Evolutionary conservation across 2,888 invertebrate species (phyloP), one percentile per base, ranked within the genome.

Genomic region (Augiades crinisus): DNA sequence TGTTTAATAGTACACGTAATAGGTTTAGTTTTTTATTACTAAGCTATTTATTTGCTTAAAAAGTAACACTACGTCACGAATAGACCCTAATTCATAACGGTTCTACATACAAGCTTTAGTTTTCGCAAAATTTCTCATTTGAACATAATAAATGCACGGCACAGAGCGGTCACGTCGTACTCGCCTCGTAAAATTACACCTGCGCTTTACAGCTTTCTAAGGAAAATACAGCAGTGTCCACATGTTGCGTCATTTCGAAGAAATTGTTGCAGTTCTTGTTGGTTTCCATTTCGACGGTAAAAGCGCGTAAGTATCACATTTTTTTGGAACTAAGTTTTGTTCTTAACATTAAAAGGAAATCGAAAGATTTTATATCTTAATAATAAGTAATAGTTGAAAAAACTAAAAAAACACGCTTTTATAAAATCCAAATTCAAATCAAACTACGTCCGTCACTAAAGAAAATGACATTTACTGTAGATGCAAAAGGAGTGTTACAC

Each of bases 161-260:
- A 44, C 45, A 53, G 33, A 46, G 50, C 55, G 46, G 57, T 43
- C 57, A 61, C 57, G 60, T 57, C 52, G 52, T 56, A 43, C 19
- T 27, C 37, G 34, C 44, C 57, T 70, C 59, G 56, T 68, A 67
- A 71, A 71, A 51, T 65, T 60, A 64, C 72, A 67, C 67, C 62
- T 61, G 51, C 49, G 43, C 53, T 71, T 73, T 67, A 70, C 70
- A 67, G 67, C 73, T 78, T 76, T 77, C 78, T 66, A 65, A 56
- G 69, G 71, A 65, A 75, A 71, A 68, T 60, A 59, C 58, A 41
- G 43, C 30, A 17, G 27, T 27, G 10, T 10, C 10, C 5, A 10
- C 30, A 21, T 37, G 14, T 67, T 70, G 57, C 72, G 62, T 67
- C 61, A 68, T 55, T 72, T 67, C 65, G 41, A 56, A 61, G 68